Percentiles rank a stretch among this genome's conserved stretches.
Conservation (phyloP, 2,113 vertebrate species). For the Conger conger region DNA sequence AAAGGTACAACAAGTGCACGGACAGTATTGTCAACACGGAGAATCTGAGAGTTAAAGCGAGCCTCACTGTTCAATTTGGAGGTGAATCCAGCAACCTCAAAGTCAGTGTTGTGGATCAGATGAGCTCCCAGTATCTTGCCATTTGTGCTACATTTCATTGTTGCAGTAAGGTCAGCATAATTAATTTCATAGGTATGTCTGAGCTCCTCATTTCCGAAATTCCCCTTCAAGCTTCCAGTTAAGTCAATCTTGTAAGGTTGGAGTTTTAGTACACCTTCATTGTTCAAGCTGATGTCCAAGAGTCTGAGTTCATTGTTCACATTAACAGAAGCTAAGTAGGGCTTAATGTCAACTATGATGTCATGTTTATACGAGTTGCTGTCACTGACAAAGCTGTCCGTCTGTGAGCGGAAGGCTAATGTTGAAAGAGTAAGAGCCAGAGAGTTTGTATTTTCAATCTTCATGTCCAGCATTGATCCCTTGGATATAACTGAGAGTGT, state of each 20-base stretch:
- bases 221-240: conserved; percentile 75
- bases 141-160: conserved; percentile 75
- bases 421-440: conserved; percentile 72
- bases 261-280: conserved; percentile 72
- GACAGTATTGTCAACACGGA: conserved; percentile 75
- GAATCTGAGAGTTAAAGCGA: conserved; percentile 72
- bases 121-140: conserved; percentile 72
- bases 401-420: conserved; percentile 73
- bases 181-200: conserved; percentile 78
- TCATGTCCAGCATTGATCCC: conserved; percentile 76
- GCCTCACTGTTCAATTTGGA: conserved; percentile 70
- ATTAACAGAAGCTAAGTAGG: conserved; percentile 64
- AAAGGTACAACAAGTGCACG: conserved; percentile 74
- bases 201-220: conserved; percentile 72
- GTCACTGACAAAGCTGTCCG: conserved; percentile 75
- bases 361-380: conserved; percentile 82
- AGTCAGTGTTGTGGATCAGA: conserved; percentile 71
- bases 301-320: conserved; percentile 77
- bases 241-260: conserved; percentile 76
- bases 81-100: conserved; percentile 75
- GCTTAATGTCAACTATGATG: conserved; percentile 74
- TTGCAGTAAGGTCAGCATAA: conserved; percentile 71
- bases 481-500: conserved; percentile 75
- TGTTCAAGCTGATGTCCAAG: conserved; percentile 62
- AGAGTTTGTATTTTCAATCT: conserved; percentile 74